These are phyloP conservation scores for Drosophila obscura DNA, from an alignment of 1,140 invertebrate genomes.

Conservation along the genomic window DNA sequence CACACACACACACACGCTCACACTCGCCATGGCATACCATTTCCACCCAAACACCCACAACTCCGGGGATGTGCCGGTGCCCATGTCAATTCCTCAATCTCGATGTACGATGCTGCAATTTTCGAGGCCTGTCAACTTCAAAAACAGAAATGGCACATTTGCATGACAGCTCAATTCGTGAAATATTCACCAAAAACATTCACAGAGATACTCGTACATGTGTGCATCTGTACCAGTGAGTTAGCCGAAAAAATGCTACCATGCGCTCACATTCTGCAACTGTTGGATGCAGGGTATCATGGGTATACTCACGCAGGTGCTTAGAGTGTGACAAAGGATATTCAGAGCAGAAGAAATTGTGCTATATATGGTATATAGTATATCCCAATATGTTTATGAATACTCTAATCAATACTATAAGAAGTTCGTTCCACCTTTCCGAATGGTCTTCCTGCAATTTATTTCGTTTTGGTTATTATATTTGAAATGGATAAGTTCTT, in stretches of 20 bases:
- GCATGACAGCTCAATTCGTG: slow-evolving; percentile 81
- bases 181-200: slow-evolving; percentile 61
- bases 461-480: too few species aligned
- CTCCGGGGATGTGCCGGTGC: background rate
- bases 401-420: too few species aligned
- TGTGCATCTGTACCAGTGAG: slow-evolving; percentile 21
- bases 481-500: background rate
- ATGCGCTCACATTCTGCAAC: slow-evolving; percentile 31
- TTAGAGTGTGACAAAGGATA: background rate
- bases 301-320: background rate
- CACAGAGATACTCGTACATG: slow-evolving; percentile 12
- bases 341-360: too few species aligned
- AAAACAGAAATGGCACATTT: slow-evolving; percentile 80
- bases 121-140: slow-evolving; percentile 76
- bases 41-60: slow-evolving; percentile 1
- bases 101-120: slow-evolving; percentile 71
- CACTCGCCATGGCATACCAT: slow-evolving; percentile 6
- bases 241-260: slow-evolving; percentile 34
- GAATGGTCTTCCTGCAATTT: too few species aligned
- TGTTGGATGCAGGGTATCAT: slow-evolving; percentile 24
- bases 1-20: slow-evolving; percentile 23
- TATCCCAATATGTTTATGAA: too few species aligned
- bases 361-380: too few species aligned
- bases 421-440: too few species aligned
- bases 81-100: slow-evolving; percentile 46